These are phyloP conservation scores for Cirrhinus molitorella DNA, from an alignment of 2,797 vertebrate species.

Conservation along the genomic window DNA sequence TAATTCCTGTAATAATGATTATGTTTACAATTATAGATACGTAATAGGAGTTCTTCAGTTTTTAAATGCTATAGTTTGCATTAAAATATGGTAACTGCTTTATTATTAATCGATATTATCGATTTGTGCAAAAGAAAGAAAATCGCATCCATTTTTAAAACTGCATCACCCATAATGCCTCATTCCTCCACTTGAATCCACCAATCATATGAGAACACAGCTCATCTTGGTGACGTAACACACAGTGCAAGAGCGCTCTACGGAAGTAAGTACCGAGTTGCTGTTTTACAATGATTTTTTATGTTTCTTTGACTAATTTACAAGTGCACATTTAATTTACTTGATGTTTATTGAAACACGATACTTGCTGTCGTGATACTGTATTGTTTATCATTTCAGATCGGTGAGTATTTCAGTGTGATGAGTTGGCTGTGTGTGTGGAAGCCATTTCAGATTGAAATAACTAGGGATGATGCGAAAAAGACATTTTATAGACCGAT, in stretches of 20 bases:
- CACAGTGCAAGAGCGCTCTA: constrained; percentile 57
- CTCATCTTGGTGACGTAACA: not conserved
- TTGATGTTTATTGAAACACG: too few relatives aligned
- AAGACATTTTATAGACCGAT: constrained; percentile 3
- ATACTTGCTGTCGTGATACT: not conserved
- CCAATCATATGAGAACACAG: constrained; percentile 74
- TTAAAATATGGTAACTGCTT: too few relatives aligned
- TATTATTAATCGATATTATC: not conserved
- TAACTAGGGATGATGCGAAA: not conserved
- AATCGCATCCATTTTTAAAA: not conserved
- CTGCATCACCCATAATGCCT: constrained; percentile 50
- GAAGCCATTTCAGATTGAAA: constrained; percentile 50
- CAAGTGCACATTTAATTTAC: not conserved
- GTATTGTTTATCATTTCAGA: not conserved
- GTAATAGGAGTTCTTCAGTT: too few relatives aligned
- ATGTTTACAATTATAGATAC: not conserved
- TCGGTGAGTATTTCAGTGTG: not conserved
- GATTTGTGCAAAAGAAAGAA: not conserved
- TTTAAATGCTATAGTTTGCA: too few relatives aligned
- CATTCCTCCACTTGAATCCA: not conserved
- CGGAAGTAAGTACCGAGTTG: constrained; percentile 53
- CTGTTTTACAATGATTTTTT: constrained; percentile 1
- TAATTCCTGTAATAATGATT: too few relatives aligned
- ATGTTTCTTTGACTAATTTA: not conserved
- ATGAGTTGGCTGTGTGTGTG: not conserved